Evolutionary conservation across 1,140 invertebrate species (phyloP), one percentile per base, ranked within the genome.

Genomic region (Metopolophium dirhodum): DNA sequence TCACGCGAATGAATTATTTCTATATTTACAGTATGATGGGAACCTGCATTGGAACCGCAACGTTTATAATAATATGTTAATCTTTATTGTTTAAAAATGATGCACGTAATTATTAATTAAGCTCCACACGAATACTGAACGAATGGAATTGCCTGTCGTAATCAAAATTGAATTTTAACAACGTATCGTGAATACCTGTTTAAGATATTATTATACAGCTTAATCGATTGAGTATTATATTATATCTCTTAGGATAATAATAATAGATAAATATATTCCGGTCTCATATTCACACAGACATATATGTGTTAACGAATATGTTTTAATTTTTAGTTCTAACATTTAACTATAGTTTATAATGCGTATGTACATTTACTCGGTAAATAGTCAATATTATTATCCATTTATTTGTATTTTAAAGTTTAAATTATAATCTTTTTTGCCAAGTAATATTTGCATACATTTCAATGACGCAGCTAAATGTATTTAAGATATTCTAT

Each of bases 1-100:
- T 77, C 41, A 91, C 90, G 14, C 14, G 57, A 91, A 77, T n/a
- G 61, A 77, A 91, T 77, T 47, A 89, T 57, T 41, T 89, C 51
- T 54, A n/a, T 54, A 51, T 51, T 89, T 89, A 57, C 23, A 77
- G 47, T 41, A 41, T 89, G 88, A 41, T 57, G 88, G 22, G 22
- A 89, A 89, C 51, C 8, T 8, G 35, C 3, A 41, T 41, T 41
- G 41, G 4, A 23, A 85, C 37, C 20, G 45, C 45, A 47, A 35
- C 47, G 87, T 88, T 49, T 54, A 88, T 54, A 51, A 20, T 88
- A 54, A 9, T 54, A 89, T 89, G 35, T 0, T 89, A 57, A 89
- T 89, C 35, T 23, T 57, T 57, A 89, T 89, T 89, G 51, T 89
- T 89, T 54, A 41, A 7, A 47, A 89, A 26, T 57, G 88, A 22